Base-by-base conservation (phyloP, 2,113 vertebrate species). In the Planiliza haematocheilus region DNA sequence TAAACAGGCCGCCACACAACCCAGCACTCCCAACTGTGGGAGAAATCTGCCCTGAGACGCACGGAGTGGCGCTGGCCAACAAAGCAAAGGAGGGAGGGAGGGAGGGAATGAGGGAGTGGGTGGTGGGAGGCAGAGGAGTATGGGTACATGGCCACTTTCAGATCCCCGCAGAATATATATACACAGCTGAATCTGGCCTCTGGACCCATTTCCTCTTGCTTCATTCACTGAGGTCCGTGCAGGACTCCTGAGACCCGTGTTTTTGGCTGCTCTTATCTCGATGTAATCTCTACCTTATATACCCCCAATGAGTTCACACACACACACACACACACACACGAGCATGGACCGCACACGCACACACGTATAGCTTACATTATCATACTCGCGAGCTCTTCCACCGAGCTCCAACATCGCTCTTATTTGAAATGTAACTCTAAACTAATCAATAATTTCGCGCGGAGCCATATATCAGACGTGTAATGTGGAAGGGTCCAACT, bases 1-100 rank as follows among this genome's bases (percentile, higher is more conserved):
- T 94, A 94, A 94, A 94, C 94, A 94, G 87, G 87, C 91, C 90
- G 91, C 92, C 91, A 94, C 93, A 93, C 93, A 93, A 80, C 85
- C 91, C 90, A 93, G 90, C 90, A 86, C 92, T 93, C 92, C 91
- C 89, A 90, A 93, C 92, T 93, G 94, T 94, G 94, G 93, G 94
- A 94, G 94, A 94, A 93, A 93, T 90, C 89, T 94, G 93, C 90
- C 90, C 91, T 50, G 83, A 90, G 92, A 91, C 59, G 82, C 77
- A 77, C 60, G 50, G 82, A 91, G 90, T 80, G 83, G 87, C 49
- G 83, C 84, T 86, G 87, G 88, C 82, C 79, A 85, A 73, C 81
- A 81, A 81, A 88, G 71, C 39, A 18, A 66, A 83, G 84, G 81
- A 66, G 67, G 80, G 66, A 52, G 64, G 39, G 76, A 74, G 64